Percentiles rank a stretch among this genome's conserved stretches.
phyloP scores from a whole-genome alignment of 2,888 invertebrate species.

The Strigamia maritima region DNA sequence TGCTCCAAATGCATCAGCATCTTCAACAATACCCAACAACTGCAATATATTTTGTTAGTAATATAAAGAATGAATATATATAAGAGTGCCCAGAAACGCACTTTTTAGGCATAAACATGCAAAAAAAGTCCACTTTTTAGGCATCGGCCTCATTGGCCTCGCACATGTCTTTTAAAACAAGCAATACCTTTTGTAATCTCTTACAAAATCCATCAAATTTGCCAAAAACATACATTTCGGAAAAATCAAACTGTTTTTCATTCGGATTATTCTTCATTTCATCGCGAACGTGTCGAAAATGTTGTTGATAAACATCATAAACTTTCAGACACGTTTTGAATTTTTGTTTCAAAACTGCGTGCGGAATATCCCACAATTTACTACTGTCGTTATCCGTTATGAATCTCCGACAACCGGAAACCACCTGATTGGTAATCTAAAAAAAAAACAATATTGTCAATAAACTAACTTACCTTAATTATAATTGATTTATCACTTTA shows the following conservation, averaged over 20 bases:
- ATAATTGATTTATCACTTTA: background rate
- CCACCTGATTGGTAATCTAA: slow-evolving; percentile 33
- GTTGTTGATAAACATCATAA: slow-evolving; percentile 60
- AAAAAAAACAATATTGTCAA: no score
- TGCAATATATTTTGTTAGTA: slow-evolving; percentile 50
- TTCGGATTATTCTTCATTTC: slow-evolving; percentile 66
- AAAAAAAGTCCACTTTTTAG: no score
- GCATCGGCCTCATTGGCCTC: no score
- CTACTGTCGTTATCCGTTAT: background rate
- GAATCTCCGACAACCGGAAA: slow-evolving; percentile 29
- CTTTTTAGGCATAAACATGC: no score
- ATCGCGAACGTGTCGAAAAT: slow-evolving; percentile 63
- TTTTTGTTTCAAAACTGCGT: slow-evolving; percentile 58
- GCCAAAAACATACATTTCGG: slow-evolving; percentile 84
- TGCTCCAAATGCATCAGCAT: slow-evolving; percentile 68
- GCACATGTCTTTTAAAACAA: no score
- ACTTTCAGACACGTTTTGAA: slow-evolving; percentile 52
- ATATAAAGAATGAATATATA: no score
- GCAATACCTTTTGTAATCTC: slow-evolving; percentile 71
- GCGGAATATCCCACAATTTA: background rate
- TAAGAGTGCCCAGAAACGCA: no score
- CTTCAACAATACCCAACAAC: slow-evolving; percentile 72
- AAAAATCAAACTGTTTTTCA: slow-evolving; percentile 75
- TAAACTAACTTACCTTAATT: background rate
- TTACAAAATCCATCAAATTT: slow-evolving; percentile 78